Base-by-base conservation (phyloP, 2,797 vertebrate species). In the Todus mexicanus region DNA sequence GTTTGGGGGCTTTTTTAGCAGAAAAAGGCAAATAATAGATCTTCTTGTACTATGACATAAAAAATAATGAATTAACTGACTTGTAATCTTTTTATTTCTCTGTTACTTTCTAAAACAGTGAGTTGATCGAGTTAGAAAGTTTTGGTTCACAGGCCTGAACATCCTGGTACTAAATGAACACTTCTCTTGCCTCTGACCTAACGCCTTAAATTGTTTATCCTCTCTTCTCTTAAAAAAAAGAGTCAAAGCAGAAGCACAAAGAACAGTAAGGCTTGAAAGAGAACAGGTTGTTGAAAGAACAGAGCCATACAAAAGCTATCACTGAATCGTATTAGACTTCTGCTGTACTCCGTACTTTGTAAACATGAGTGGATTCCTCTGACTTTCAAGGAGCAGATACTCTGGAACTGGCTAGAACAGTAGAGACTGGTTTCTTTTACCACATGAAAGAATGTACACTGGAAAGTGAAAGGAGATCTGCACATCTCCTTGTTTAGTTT, bases 361-460 rank as follows among this genome's bases (percentile, higher is more conserved):
- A 85, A 94, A 83, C 69, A 72, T 4, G 22, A 87, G 69, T 53
- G 75, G 76, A 87, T 61, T 89, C 35, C 72, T 80, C 72, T 29
- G 61, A 74, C 85, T 87, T 95, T 94, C 94, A 91, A 79, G 47
- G 85, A 91, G 59, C 57, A 51, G 54, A 75, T 84, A 75, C 43
- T 89, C 40, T 29, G 29, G n/a, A 83, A 90, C n/a, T 11, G 8
- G 54, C 50, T 87, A 75, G 50, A 89, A 65, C 17, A 72, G 45
- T 9, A 75, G 35, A 71, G 15, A 65, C 48, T 48, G 19, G 27
- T 72, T 82, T 91, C 47, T 90, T 83, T 69, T 50, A 84, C 70
- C n/a, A n/a, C 7, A 81, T 6, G 14, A 89, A 89, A 82, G 53
- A 77, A 91, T 5, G 9, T 37, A 59, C 21, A 20, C 23, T 72